A percentile compares a stretch with the other conserved stretches of the same genome.
phyloP scores from a whole-genome alignment of 1,140 invertebrate genomes.

The Pygmarrhopalites habei region DNA sequence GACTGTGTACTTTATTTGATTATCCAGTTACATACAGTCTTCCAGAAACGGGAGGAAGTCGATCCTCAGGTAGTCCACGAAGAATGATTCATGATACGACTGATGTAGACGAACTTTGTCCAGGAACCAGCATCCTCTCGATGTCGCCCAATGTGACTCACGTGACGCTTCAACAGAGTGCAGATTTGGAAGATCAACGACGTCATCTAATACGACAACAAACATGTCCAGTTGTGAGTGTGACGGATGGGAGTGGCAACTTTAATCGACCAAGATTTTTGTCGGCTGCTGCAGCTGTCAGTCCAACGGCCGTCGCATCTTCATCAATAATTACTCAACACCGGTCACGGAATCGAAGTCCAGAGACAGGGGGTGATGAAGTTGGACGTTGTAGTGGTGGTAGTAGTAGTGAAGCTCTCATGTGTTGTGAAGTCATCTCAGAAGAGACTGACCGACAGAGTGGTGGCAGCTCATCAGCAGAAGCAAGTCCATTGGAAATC shows the following conservation, averaged over 20 bases:
- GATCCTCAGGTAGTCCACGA: conserved; percentile 35
- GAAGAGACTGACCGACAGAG: conserved; percentile 36
- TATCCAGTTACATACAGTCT: conserved; percentile 37
- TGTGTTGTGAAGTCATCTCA: conserved; percentile 36
- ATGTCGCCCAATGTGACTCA: conserved; percentile 37
- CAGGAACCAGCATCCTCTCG: conserved; percentile 36
- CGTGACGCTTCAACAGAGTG: conserved; percentile 28
- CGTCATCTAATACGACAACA: conserved; percentile 38
- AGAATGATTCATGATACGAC: conserved; percentile 28
- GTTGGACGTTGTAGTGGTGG: conserved; percentile 34
- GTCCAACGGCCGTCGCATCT: conserved; percentile 34
- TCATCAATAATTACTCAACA: conserved; percentile 37
- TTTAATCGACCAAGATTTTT: conserved; percentile 37
- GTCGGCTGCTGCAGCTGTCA: conserved; percentile 38
- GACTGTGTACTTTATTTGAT: too few species aligned
- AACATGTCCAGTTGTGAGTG: conserved; percentile 39
- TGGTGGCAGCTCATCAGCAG: conserved; percentile 28
- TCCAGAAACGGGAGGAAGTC: conserved; percentile 33
- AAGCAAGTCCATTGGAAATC: conserved; percentile 38
- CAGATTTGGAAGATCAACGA: conserved; percentile 37
- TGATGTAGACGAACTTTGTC: conserved; percentile 37
- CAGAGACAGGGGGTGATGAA: conserved; percentile 26
- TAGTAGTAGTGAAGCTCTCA: conserved; percentile 33
- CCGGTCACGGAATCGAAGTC: conserved; percentile 32
- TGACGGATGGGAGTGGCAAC: conserved; percentile 25